These are phyloP conservation scores for Holocentrus rufus DNA, from an alignment of 2,797 vertebrate species.

Conservation along the genomic window DNA sequence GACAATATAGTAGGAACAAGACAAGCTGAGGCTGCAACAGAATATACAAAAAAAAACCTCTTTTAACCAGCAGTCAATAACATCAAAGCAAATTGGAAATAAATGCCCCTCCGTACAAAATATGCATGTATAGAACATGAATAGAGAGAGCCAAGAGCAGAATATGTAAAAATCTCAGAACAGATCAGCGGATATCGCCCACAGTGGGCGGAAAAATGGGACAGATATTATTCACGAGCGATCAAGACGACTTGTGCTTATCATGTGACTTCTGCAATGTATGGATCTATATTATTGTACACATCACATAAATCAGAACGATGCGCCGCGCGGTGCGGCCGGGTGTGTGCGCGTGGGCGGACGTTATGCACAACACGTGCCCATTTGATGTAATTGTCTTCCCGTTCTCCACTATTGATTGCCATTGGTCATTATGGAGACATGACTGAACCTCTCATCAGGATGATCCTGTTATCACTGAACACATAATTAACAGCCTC, in stretches of 20 bases:
- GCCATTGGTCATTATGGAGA: slow-evolving; percentile 58
- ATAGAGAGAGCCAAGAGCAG: slow-evolving; percentile 35
- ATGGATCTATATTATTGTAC: slow-evolving; percentile 38
- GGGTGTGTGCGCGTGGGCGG: background rate
- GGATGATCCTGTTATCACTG: slow-evolving; percentile 60
- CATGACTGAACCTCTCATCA: slow-evolving; percentile 50
- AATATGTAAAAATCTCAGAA: slow-evolving; percentile 48
- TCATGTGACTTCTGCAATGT: slow-evolving; percentile 39
- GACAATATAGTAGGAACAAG: slow-evolving; percentile 26
- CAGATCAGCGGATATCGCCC: slow-evolving; percentile 41
- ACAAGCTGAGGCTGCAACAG: slow-evolving; percentile 17
- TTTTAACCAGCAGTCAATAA: slow-evolving; percentile 35
- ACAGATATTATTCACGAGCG: slow-evolving; percentile 49
- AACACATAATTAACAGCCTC: slow-evolving; percentile 70
- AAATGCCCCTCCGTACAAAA: background rate
- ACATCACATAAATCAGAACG: slow-evolving; percentile 45
- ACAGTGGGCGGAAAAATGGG: slow-evolving; percentile 40
- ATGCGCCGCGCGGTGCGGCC: background rate
- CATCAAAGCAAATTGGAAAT: slow-evolving; percentile 1
- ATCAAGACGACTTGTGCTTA: slow-evolving; percentile 45
- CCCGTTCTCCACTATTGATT: slow-evolving; percentile 20
- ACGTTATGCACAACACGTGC: slow-evolving; percentile 11
- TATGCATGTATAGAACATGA: slow-evolving; percentile 3
- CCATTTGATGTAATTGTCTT: slow-evolving; percentile 40
- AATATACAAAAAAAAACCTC: slow-evolving; percentile 8